Percentiles rank a stretch among this genome's conserved stretches.
Conservation (phyloP, 2,113 vertebrate species). For the Penelope pileata region DNA sequence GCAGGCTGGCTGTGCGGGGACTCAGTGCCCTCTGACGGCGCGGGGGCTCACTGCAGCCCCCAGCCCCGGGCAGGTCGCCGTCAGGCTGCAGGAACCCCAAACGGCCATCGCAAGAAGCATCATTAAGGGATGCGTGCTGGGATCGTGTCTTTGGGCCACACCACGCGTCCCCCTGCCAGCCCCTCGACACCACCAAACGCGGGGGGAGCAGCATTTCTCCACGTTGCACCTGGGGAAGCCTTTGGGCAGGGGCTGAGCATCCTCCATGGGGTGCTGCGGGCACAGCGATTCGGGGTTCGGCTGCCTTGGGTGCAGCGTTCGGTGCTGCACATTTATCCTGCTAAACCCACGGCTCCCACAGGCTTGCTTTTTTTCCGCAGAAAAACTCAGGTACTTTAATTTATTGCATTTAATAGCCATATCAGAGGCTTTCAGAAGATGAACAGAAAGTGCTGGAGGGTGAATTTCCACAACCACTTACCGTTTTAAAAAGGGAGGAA, state of each 20-base stretch:
- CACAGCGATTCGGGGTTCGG: neutral
- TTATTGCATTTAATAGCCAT: conserved; percentile 24
- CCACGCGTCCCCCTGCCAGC: neutral
- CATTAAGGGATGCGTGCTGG: too few relatives aligned
- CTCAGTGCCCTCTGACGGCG: neutral
- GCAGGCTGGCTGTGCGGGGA: neutral
- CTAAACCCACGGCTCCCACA: neutral
- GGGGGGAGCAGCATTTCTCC: rapidly evolving
- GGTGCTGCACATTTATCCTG: neutral
- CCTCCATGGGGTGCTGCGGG: too few relatives aligned
- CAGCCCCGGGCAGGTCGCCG: neutral
- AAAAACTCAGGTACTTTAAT: conserved; percentile 50
- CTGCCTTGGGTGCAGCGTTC: neutral
- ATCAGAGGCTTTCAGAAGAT: conserved; percentile 38
- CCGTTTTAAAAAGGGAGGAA: neutral
- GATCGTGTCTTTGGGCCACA: neutral
- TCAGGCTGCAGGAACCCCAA: neutral
- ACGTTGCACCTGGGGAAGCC: neutral
- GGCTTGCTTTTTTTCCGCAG: neutral
- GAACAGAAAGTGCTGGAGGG: conserved; percentile 16
- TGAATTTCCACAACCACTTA: conserved; percentile 28
- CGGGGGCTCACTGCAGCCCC: neutral
- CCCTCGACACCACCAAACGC: rapidly evolving
- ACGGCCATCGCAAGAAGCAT: rapidly evolving
- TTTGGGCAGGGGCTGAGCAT: rapidly evolving